These are phyloP conservation scores for Plagodis dolabraria DNA, from an alignment of 2,888 invertebrate species.

Conservation along the genomic window DNA sequence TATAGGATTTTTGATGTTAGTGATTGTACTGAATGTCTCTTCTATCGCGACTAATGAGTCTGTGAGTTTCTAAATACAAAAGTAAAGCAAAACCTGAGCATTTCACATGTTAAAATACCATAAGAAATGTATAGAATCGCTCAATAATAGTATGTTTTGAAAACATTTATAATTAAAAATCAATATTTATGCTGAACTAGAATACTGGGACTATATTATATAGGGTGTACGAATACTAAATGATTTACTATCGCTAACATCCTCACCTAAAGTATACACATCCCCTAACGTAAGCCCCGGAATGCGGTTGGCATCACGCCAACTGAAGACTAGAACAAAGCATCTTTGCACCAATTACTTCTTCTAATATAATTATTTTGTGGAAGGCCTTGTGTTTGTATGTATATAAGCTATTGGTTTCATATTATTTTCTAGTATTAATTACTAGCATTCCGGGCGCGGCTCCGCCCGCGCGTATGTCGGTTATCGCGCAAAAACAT, in stretches of 20 bases:
- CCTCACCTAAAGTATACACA: neutral
- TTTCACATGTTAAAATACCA: too few species aligned
- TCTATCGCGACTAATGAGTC: too few species aligned
- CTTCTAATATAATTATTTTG: slow-evolving; percentile 8
- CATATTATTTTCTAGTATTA: neutral
- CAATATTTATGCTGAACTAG: neutral
- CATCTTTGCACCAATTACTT: slow-evolving; percentile 12
- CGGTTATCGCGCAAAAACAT: too few species aligned
- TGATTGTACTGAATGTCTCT: too few species aligned
- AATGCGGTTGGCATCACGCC: slow-evolving; percentile 9
- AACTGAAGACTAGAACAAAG: slow-evolving; percentile 12
- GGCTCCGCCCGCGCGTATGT: too few species aligned
- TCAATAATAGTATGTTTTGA: too few species aligned
- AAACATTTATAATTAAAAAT: too few species aligned
- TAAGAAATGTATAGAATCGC: too few species aligned
- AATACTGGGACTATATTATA: neutral
- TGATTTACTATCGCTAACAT: neutral
- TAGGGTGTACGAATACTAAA: neutral
- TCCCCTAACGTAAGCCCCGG: slow-evolving; percentile 2
- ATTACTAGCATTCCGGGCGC: too few species aligned
- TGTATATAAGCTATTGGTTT: neutral
- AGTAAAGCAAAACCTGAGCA: too few species aligned
- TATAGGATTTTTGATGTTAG: too few species aligned
- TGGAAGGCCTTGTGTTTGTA: slow-evolving; percentile 1
- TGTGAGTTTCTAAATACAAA: too few species aligned